Percentiles rank a stretch among this genome's conserved stretches.
These are phyloP conservation scores for Coracias cyanogaster DNA, from an alignment of 2,797 vertebrate species.

Conservation along the genomic window DNA sequence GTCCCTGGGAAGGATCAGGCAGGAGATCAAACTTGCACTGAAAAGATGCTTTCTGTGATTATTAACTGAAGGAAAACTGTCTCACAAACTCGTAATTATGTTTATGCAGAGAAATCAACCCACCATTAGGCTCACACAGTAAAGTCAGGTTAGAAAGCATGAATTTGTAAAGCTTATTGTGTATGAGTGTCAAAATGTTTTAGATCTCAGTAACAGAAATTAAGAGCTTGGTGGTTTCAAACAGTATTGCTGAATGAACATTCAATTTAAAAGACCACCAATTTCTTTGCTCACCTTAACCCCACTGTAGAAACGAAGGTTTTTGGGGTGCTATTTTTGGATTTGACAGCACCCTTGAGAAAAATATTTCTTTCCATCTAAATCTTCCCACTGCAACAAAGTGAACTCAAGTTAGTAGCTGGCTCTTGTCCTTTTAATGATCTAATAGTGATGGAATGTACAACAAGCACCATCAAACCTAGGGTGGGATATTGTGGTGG, in stretches of 20 bases:
- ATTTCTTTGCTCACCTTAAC: background rate
- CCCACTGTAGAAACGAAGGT: background rate
- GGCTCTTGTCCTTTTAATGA: background rate
- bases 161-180: background rate
- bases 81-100: background rate
- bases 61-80: background rate
- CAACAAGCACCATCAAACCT: background rate
- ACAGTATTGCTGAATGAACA: background rate
- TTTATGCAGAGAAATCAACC: background rate
- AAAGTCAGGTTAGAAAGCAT: background rate
- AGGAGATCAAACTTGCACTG: background rate
- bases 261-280: background rate
- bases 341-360: background rate
- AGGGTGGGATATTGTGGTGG: background rate
- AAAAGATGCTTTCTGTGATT: background rate
- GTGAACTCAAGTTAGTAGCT: background rate
- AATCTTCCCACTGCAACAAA: background rate
- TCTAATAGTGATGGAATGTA: background rate
- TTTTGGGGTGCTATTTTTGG: background rate
- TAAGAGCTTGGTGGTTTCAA: background rate
- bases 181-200: background rate
- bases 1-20: background rate
- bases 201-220: background rate
- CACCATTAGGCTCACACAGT: background rate
- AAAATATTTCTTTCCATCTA: background rate